Percentiles rank a stretch among this genome's conserved stretches.
phyloP scores from a whole-genome alignment of 1,140 invertebrate species.

The Antheraea mylitta region DNA sequence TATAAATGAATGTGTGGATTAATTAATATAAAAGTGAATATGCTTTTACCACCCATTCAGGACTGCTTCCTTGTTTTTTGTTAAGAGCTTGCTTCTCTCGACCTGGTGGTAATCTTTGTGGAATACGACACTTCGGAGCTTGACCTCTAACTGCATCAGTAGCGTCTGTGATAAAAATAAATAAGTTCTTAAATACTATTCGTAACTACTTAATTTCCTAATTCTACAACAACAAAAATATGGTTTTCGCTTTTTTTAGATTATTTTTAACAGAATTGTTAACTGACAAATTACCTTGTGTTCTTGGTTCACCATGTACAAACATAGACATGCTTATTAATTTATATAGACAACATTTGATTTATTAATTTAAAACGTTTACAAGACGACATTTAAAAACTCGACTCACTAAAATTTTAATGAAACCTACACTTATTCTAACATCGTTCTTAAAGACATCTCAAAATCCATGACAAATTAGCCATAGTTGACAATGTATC shows the following conservation, averaged over 20 bases:
- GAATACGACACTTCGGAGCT: conserved; percentile 41
- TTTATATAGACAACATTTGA: not conserved
- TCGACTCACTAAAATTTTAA: not conserved
- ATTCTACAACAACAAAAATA: too few relatives aligned
- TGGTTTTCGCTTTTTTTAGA: too few relatives aligned
- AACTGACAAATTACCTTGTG: conserved; percentile 34
- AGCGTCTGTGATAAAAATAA: conserved; percentile 12
- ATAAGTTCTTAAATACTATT: too few relatives aligned
- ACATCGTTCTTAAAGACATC: not conserved
- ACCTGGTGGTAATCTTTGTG: conserved; percentile 36
- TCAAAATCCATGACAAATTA: not conserved
- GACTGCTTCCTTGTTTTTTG: conserved; percentile 19
- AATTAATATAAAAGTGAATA: too few relatives aligned
- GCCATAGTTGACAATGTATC: not conserved
- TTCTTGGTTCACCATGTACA: conserved; percentile 34
- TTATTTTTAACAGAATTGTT: not conserved
- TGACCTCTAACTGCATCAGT: conserved; percentile 16
- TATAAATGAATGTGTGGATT: too few relatives aligned
- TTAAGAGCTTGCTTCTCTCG: conserved; percentile 15
- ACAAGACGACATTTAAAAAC: not conserved
- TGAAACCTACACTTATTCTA: not conserved
- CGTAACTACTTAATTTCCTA: too few relatives aligned
- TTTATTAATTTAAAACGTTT: not conserved
- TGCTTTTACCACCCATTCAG: conserved; percentile 19
- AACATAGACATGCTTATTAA: conserved; percentile 23